phyloP scores from a whole-genome alignment of 2,797 vertebrate species.

The Cryptoprocta ferox region DNA sequence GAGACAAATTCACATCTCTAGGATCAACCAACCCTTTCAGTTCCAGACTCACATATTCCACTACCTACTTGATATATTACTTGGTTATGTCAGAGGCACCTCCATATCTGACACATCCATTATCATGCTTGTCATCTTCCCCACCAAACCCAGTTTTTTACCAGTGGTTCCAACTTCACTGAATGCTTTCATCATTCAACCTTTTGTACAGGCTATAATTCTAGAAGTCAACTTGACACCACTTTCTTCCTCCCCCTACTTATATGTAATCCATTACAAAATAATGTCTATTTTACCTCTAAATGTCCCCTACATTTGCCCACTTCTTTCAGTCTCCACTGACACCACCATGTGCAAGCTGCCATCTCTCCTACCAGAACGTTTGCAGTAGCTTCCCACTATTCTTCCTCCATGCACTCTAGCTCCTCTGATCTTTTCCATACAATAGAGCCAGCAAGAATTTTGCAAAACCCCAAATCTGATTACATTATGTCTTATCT shows the following conservation, averaged over 20 bases:
- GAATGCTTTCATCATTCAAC: neutral
- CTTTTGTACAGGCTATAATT: neutral
- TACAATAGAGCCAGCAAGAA: neutral
- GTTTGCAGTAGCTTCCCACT: neutral
- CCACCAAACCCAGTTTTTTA: neutral
- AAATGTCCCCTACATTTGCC: neutral
- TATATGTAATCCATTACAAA: neutral
- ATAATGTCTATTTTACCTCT: neutral
- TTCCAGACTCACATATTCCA: neutral
- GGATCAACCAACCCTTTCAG: neutral
- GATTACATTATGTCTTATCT: neutral
- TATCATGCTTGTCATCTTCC: neutral
- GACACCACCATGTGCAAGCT: neutral
- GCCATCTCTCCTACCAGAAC: neutral
- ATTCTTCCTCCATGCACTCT: neutral
- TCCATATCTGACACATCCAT: neutral
- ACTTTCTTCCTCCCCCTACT: neutral
- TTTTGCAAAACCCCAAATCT: neutral
- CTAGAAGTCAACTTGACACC: neutral
- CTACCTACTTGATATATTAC: neutral
- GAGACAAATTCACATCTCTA: neutral
- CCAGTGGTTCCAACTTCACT: neutral
- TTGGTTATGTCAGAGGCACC: neutral
- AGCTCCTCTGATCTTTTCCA: neutral
- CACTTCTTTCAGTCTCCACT: neutral